A percentile compares a stretch with the other conserved stretches of the same genome.
Conservation (phyloP, 2,888 invertebrate species). For the Marasmarcha lunaedactyla region DNA sequence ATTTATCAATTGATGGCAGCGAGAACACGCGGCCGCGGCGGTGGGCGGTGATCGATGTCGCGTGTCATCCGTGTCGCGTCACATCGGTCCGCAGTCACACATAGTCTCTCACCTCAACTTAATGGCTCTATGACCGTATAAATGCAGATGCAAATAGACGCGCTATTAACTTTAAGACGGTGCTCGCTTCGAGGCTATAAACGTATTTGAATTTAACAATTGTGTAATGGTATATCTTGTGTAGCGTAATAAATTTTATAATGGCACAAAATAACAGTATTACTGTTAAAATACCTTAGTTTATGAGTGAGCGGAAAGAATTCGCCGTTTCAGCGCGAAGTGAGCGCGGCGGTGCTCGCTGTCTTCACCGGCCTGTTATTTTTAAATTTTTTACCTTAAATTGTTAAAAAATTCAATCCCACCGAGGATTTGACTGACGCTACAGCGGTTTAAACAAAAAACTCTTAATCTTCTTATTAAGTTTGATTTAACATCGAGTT, state of each 20-base stretch:
- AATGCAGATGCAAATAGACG: no score
- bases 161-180: no score
- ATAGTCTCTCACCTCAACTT: no score
- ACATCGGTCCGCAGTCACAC: no score
- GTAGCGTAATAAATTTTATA: neutral
- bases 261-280: constrained; percentile 1
- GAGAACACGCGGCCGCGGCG: constrained; percentile 6
- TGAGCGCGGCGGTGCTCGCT: no score
- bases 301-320: no score
- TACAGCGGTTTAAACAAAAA: neutral
- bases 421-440: neutral
- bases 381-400: neutral
- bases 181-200: no score
- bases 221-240: neutral
- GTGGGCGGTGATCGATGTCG: constrained; percentile 9
- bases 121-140: neutral
- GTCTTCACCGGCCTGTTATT: no score
- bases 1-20: constrained; percentile 48
- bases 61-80: neutral
- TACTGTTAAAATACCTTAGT: neutral
- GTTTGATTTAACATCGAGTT: neutral
- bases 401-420: neutral
- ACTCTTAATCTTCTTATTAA: neutral
- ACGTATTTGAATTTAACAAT: neutral
- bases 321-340: no score